Evolutionary conservation across 2,797 vertebrate genomes (phyloP), one percentile per base, ranked within the genome.

Genomic region (Diplodus sargus): DNA sequence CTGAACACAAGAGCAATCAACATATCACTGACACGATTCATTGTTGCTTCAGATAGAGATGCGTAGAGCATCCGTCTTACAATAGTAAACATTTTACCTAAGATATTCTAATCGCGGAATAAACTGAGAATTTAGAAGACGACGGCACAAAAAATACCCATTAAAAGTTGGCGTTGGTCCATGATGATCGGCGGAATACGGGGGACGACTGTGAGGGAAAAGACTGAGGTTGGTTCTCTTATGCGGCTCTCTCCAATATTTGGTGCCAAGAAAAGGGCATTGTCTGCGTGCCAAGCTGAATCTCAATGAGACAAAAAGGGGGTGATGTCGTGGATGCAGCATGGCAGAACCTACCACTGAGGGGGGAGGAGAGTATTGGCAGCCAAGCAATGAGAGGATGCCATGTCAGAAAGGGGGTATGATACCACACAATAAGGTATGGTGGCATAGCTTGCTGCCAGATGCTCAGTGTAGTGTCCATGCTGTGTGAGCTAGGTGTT

Each of bases 241-340:
- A 82, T 89, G 84, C 75, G 71, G 68, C 85, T 86, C 87, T 85
- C 81, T 86, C 87, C 85, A 89, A 83, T 77, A 81, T 90, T 90
- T 90, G 87, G 89, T 94, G 94, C 93, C 94, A 95, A 93, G 91
- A 93, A 93, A 88, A 83, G 85, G 90, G 88, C 90, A 93, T 94
- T 91, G 93, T 93, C 88, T 91, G 87, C 45, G 66, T 94, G 94
- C 94, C 94, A 95, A 90, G 87, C 92, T 85, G 91, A 91, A 94
- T 94, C 92, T 94, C 88, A 93, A 91, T 94, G 93, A 95, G 92
- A 85, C 85, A 84, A 91, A 93, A 89, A 90, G 83, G 89, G 90
- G 88, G 77, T 83, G 90, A 90, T 88, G 87, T 85, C 14, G 86
- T 73, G 82, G 87, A 86, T 85, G 87, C 86, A 78, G 90, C 85